A percentile compares a stretch with the other conserved stretches of the same genome.
Conservation (phyloP, 2,888 invertebrate species). For the Chalcis sispes region DNA sequence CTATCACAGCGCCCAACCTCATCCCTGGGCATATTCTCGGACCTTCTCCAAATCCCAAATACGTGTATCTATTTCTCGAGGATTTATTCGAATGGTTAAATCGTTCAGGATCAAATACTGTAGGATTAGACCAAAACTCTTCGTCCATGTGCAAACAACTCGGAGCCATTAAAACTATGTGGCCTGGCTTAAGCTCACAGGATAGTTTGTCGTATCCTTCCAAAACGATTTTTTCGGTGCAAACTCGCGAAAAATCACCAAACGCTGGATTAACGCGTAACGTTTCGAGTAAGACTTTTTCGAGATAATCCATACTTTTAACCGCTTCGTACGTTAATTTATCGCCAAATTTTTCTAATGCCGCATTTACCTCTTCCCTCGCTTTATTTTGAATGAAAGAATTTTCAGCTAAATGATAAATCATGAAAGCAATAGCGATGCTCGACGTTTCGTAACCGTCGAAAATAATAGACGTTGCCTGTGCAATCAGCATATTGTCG, state of each 20-base stretch:
- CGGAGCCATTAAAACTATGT: conserved; percentile 57
- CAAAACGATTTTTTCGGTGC: conserved; percentile 60
- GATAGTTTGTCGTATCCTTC: conserved; percentile 64
- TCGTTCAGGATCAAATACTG: conserved; percentile 66
- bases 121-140: conserved; percentile 63
- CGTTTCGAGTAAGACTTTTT: conserved; percentile 75
- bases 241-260: conserved; percentile 57
- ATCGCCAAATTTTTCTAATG: conserved; percentile 70
- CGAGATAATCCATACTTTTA: conserved; percentile 77
- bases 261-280: conserved; percentile 58
- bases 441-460: conserved; percentile 79
- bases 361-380: conserved; percentile 74
- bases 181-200: conserved; percentile 60
- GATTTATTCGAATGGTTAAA: conserved; percentile 60
- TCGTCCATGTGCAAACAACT: conserved; percentile 61
- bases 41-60: conserved; percentile 68
- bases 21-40: conserved; percentile 67
- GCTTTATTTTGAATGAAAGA: conserved; percentile 76
- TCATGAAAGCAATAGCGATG: conserved; percentile 74
- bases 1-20: conserved; percentile 63
- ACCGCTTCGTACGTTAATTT: conserved; percentile 76
- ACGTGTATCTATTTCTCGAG: conserved; percentile 58
- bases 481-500: conserved; percentile 71
- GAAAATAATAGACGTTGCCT: conserved; percentile 77
- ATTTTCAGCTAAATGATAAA: conserved; percentile 76